These are phyloP conservation scores for Drosophila cardini DNA, from an alignment of 1,140 invertebrate species.

Conservation along the genomic window DNA sequence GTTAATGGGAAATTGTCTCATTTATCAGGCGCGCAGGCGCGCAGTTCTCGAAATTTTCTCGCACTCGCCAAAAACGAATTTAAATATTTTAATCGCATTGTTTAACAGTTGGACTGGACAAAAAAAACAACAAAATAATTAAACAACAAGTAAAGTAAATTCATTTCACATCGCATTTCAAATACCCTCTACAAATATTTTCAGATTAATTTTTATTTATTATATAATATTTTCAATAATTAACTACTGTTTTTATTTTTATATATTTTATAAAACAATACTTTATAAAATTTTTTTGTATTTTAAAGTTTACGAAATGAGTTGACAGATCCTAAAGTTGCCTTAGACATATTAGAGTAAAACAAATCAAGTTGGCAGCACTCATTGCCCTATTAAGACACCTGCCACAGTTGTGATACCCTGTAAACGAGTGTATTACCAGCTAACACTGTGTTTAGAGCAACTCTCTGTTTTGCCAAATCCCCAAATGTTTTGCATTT, in stretches of 20 bases:
- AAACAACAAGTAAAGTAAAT: slow-evolving; percentile 12
- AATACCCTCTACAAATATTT: slow-evolving; percentile 17
- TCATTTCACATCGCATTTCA: neutral
- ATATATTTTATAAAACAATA: too few relatives aligned
- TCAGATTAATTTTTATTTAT: too few relatives aligned
- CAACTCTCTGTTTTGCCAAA: slow-evolving; percentile 67
- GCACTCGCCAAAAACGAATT: slow-evolving; percentile 63
- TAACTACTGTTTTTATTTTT: too few relatives aligned
- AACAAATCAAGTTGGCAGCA: neutral
- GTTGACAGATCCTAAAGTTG: too few relatives aligned
- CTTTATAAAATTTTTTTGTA: too few relatives aligned
- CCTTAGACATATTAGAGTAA: too few relatives aligned
- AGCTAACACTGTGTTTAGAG: slow-evolving; percentile 13
- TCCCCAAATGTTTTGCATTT: slow-evolving; percentile 52
- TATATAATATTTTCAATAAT: too few relatives aligned
- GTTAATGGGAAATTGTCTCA: slow-evolving; percentile 75
- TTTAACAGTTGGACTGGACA: slow-evolving; percentile 42
- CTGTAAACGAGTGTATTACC: slow-evolving; percentile 10
- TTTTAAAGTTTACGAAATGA: too few relatives aligned
- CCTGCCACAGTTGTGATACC: neutral
- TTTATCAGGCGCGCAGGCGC: slow-evolving; percentile 78
- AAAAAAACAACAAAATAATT: slow-evolving; percentile 30
- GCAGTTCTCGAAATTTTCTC: slow-evolving; percentile 59
- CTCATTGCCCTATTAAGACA: too few relatives aligned
- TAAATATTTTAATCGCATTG: slow-evolving; percentile 82